These are phyloP conservation scores for Eueides isabella DNA, from an alignment of 1,140 invertebrate genomes.

Conservation along the genomic window DNA sequence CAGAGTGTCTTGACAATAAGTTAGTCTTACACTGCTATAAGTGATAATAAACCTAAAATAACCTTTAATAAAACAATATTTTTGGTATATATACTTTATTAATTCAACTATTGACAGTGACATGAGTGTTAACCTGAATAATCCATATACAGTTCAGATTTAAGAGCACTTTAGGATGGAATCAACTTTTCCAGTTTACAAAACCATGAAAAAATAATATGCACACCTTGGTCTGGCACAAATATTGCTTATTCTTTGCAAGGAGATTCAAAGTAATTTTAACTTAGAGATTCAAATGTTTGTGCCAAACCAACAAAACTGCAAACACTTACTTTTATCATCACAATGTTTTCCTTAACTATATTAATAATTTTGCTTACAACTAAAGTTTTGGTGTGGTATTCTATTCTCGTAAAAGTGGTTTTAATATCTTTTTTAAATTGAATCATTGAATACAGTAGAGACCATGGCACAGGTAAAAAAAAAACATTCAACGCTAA, in stretches of 20 bases:
- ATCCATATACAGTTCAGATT: constrained; percentile 72
- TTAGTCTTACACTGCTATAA: too few relatives aligned
- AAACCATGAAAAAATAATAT: constrained; percentile 60
- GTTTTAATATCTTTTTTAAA: constrained; percentile 21
- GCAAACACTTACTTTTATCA: constrained; percentile 73
- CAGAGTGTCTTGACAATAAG: too few relatives aligned
- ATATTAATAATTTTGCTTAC: constrained; percentile 38
- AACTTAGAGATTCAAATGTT: constrained; percentile 36
- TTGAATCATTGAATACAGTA: constrained; percentile 6
- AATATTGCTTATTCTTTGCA: constrained; percentile 32
- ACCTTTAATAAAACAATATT: constrained; percentile 38
- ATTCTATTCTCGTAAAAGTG: constrained; percentile 31
- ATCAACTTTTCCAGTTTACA: constrained; percentile 72
- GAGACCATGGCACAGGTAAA: constrained; percentile 62
- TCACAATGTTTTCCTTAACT: constrained; percentile 67
- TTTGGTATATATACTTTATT: constrained; percentile 71
- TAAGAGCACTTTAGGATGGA: constrained; percentile 81
- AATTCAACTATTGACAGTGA: constrained; percentile 74
- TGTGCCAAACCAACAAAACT: constrained; percentile 66
- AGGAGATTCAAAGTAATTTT: constrained; percentile 33
- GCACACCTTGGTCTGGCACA: constrained; percentile 61
- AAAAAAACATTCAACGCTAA: constrained; percentile 53
- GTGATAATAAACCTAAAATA: too few relatives aligned
- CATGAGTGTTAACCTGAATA: constrained; percentile 64
- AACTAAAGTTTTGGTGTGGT: constrained; percentile 42